Base-by-base conservation (phyloP, 2,888 invertebrate species). In the Lasioglossum malachurum region DNA sequence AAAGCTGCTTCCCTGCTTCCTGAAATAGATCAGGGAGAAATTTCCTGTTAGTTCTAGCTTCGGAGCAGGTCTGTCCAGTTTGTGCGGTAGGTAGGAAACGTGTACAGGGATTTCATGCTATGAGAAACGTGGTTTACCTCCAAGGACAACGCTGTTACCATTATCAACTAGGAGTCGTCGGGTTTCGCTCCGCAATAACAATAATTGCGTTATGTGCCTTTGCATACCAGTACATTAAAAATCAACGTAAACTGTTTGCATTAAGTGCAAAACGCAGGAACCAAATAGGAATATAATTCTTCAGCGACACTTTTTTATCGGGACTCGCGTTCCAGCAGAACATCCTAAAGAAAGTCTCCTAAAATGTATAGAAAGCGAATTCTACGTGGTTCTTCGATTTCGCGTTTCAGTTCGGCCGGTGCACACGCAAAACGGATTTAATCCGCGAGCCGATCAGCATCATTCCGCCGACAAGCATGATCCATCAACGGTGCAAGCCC, bases 1-100 rank as follows among this genome's bases (percentile, higher is more conserved):
- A 98, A 99, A 71, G 99, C 99, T 5, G 99, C 98, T 95, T 99
- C 99, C 90, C 97, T 96, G 89, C 98, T 98, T 88, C 98, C 99
- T 99, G 96, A 60, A 95, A 95, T 90, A 87, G 87, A 87, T 86
- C 88, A 83, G 85, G 74, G 78, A 88, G 79, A 86, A 83, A 86
- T 87, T 87, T 87, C 87, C 86, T 83, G 86, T 87, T 82, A 87
- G 86, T 69, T 86, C 80, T 78, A 73, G 38, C 72, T 67, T 53
- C 72, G 72, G 23, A 86, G 82, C 82, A 82, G 87, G 86, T 87
- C 82, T 87, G 82, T 79, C 87, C 87, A 86, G 86, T 87, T 87
- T 71, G 57, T 72, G 60, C 76, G 81, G 85, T 78, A 85, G 81
- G 73, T 78, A 80, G 71, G 67, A 31, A 78, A 75, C 57, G 73